phyloP scores from a whole-genome alignment of 2,888 invertebrate species.

The Meiosimyza platycephala region DNA sequence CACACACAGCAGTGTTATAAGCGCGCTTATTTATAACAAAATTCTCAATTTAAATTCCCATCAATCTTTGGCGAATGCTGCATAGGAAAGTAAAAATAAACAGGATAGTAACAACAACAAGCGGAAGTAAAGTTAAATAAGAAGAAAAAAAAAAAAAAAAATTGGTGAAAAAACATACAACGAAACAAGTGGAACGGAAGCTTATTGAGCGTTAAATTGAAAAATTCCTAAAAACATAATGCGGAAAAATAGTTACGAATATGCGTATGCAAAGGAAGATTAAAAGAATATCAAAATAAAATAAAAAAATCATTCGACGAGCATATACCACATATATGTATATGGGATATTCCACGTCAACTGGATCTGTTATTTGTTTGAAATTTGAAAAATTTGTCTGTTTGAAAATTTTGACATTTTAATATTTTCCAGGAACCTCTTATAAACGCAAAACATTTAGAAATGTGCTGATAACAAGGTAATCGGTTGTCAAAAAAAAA shows the following conservation, averaged over 20 bases:
- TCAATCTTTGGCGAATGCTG: constrained; percentile 56
- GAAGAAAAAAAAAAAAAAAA: too few relatives aligned
- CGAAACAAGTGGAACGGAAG: constrained; percentile 50
- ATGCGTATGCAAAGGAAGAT: neutral
- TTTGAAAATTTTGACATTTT: too few relatives aligned
- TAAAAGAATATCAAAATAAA: neutral
- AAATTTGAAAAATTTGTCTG: too few relatives aligned
- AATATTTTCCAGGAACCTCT: too few relatives aligned
- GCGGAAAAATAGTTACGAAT: constrained; percentile 44
- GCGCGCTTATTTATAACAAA: constrained; percentile 57
- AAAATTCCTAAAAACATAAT: constrained; percentile 53
- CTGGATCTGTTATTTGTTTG: too few relatives aligned
- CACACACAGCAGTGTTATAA: neutral
- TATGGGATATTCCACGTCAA: too few relatives aligned
- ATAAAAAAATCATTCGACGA: neutral
- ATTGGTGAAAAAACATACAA: constrained; percentile 4
- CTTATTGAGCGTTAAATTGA: constrained; percentile 62
- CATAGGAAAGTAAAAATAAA: neutral
- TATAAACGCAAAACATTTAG: too few relatives aligned
- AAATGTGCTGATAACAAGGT: too few relatives aligned
- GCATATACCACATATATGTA: too few relatives aligned
- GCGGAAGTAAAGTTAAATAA: constrained; percentile 4
- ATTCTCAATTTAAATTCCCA: constrained; percentile 63
- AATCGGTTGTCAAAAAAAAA: too few relatives aligned
- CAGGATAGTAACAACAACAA: constrained; percentile 18